These are phyloP conservation scores for Drosophila mimetica DNA, from an alignment of 2,888 invertebrate genomes.

Conservation along the genomic window DNA sequence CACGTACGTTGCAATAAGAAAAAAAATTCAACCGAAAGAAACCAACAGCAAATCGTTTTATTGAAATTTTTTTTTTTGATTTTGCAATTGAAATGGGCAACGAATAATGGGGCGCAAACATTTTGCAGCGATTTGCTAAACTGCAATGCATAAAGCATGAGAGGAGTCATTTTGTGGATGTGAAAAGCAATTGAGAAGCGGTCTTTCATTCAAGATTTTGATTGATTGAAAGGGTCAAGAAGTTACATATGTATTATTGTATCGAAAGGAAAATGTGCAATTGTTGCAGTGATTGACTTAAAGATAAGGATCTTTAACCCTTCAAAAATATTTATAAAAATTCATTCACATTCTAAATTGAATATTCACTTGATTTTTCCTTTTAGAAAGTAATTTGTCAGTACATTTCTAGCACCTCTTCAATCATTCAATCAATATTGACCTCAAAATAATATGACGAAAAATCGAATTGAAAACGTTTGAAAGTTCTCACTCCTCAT, in stretches of 20 bases:
- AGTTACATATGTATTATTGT: background rate
- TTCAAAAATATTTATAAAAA: too few relatives aligned
- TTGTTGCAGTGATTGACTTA: too few relatives aligned
- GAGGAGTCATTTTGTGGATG: conserved; percentile 4
- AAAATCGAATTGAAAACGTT: conserved; percentile 21
- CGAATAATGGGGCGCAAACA: conserved; percentile 67
- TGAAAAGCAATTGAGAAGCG: background rate
- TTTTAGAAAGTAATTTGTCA: background rate
- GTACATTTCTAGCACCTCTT: background rate
- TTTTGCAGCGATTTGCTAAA: conserved; percentile 71
- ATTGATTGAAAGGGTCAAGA: conserved; percentile 17
- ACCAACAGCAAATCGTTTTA: conserved; percentile 53
- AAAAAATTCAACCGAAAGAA: conserved; percentile 10
- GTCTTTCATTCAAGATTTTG: background rate
- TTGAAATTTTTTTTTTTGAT: conserved; percentile 45
- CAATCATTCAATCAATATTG: conserved; percentile 1
- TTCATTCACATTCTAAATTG: too few relatives aligned
- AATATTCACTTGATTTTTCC: background rate
- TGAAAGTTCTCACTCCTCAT: background rate
- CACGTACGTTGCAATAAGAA: conserved; percentile 66
- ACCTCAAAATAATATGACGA: conserved; percentile 14
- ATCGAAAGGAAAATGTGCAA: too few relatives aligned
- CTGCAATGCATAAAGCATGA: conserved; percentile 48
- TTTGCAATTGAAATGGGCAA: conserved; percentile 62
- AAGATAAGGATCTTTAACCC: too few relatives aligned